A percentile compares a stretch with the other conserved stretches of the same genome.
Conservation (phyloP, 2,113 vertebrate species). For the Sylvilagus bachmani region DNA sequence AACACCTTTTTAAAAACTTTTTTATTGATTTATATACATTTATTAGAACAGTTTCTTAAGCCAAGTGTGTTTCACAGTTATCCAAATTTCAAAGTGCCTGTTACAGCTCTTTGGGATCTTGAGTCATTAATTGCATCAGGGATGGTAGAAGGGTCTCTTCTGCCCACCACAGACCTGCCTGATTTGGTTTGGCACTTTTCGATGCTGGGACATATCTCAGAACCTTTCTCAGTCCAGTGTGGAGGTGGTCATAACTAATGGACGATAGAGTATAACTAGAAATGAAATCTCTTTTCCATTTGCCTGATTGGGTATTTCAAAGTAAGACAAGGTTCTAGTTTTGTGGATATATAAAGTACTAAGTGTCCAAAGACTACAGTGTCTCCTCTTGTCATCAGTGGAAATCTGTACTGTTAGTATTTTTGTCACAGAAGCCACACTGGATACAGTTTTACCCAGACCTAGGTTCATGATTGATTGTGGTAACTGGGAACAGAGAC, state of each 20-base stretch:
- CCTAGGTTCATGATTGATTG: not conserved
- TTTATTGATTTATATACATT: not conserved
- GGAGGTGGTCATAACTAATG: not conserved
- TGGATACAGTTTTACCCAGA: not conserved
- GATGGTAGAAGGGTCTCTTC: not conserved
- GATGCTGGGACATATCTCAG: not conserved
- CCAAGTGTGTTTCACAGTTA: not conserved
- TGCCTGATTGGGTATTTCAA: not conserved
- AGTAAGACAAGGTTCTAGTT: not conserved
- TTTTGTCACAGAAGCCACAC: not conserved
- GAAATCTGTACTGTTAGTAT: not conserved
- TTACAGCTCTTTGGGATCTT: not conserved
- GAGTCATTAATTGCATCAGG: not conserved
- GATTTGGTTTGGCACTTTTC: not conserved
- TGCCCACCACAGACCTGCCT: not conserved
- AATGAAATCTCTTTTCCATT: not conserved
- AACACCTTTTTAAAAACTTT: not conserved
- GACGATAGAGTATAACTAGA: not conserved
- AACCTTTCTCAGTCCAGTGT: not conserved
- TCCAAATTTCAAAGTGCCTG: slow-evolving; percentile 15
- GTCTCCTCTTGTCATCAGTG: not conserved
- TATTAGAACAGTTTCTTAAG: slow-evolving; percentile 13
- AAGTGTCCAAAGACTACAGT: not conserved
- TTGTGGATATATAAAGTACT: not conserved
- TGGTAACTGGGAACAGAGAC: not conserved